Base-by-base conservation (phyloP, 2,888 invertebrate species). In the Amitus sp. region DNA sequence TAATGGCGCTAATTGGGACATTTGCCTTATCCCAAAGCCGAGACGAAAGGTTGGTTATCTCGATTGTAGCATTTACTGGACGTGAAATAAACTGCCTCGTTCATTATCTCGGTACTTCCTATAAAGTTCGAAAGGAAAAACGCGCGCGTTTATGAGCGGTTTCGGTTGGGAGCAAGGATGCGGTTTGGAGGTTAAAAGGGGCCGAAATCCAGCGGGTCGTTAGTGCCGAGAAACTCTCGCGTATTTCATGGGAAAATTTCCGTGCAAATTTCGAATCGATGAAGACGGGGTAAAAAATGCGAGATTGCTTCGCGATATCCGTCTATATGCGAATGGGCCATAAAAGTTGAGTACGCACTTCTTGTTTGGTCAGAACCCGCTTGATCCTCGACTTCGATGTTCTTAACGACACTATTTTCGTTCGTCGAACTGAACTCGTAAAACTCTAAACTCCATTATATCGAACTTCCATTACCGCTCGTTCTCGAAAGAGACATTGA, bases 301-400 rank as follows among this genome's bases (percentile, higher is more conserved):
- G 45, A 66, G 66, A 65, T 67, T 65, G 63, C 65, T 62, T 65
- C 66, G 56, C 60, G 69, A 67, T 67, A 62, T 68, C 59, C 62
- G 62, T 65, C 63, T 68, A 70, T 72, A 67, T 64, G 66, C 61
- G 71, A 72, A 73, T 72, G 67, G 70, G 66, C 58, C 70, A 70
- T 76, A 74, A 76, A 76, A 70, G 68, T 67, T 65, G 52, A 47
- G 60, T 43, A 47, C 61, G 18, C 42, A 45, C 50, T 55, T 47
- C 50, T 50, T 34, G 42, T 45, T 19, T 37, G 46, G 40, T 58
- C 34, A 18, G 43, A 43, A 48, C 23, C 9, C 48, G 37, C 19
- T 23, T 45, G 43, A 30, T 20, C 23, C 34, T 42, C 23, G 33
- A 30, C 34, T 57, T 47, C 55, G 62, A 46, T 53, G 66, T 59